Base-by-base conservation (phyloP, 2,888 invertebrate species). In the Oxytorus armatus region DNA sequence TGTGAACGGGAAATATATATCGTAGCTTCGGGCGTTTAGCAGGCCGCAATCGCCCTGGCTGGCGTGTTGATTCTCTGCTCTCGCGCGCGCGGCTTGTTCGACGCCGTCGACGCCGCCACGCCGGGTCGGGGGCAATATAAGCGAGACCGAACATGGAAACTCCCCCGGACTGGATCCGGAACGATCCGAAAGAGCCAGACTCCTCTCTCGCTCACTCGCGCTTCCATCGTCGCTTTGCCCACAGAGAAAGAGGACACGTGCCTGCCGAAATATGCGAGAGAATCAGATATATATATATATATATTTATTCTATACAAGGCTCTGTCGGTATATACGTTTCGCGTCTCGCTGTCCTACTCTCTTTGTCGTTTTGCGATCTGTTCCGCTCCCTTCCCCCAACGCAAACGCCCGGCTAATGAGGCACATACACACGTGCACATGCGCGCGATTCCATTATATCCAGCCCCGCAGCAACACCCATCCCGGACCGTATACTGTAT, bases 1-100 rank as follows among this genome's bases (percentile, higher is more conserved):
- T 66, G 55, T 74, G 47, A 55, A 63, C 25, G 39, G 44, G 74
- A 57, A n/a, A n/a, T n/a, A 74, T 74, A 73, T 73, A 89, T 88
- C 88, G 87, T 86, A 88, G 89, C 88, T 89, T 84, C 83, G 85
- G 88, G 88, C 89, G 87, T 89, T 89, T 88, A 89, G 89, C 89
- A 86, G 85, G 85, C 88, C 88, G 85, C 88, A 88, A 88, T 89
- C 89, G 89, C 87, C 55, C 86, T 85, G 87, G 86, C 82, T 86
- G 88, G 88, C 85, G 86, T 87, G 89, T 87, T 86, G 90, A 88
- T 87, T 88, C 86, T 81, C 84, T 74, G 77, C 79, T 73, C 63
- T 70, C 61, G 68, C 85, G 83, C 80, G 82, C 82, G 83, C 82
- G 83, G 59, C 66, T 23, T 53, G 79, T 65, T 65, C 51, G 29